phyloP scores from a whole-genome alignment of 2,797 vertebrate genomes.

The Chloroceryle amazona region DNA sequence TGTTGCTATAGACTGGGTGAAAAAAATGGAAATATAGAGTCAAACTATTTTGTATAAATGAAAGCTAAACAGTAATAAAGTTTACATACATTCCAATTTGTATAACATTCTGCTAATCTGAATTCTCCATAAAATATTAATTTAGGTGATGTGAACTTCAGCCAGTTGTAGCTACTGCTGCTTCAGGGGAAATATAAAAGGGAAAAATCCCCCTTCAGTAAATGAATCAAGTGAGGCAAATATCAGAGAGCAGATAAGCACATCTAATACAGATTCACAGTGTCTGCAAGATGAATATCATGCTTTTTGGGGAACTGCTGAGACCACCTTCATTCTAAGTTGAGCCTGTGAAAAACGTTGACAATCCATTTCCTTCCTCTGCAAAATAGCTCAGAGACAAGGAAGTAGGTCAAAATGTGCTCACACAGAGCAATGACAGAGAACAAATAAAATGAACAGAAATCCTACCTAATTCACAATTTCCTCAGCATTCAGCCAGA shows the following conservation, averaged over 20 bases:
- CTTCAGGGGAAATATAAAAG: background rate
- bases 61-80: background rate
- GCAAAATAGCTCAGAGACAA: background rate
- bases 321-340: background rate
- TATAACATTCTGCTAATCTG: background rate
- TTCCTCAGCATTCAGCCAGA: background rate
- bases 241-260: background rate
- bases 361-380: background rate
- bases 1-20: background rate
- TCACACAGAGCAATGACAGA: background rate
- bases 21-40: background rate
- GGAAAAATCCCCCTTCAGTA: background rate
- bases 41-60: background rate
- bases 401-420: background rate
- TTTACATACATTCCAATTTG: background rate
- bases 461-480: background rate
- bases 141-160: background rate
- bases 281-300: background rate
- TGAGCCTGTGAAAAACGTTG: background rate
- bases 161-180: background rate
- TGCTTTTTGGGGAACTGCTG: background rate
- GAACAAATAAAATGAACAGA: background rate
- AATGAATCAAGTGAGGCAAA: background rate
- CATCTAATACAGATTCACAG: background rate
- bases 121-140: background rate